phyloP scores from a whole-genome alignment of 2,888 invertebrate genomes.

The Melieria picta region DNA sequence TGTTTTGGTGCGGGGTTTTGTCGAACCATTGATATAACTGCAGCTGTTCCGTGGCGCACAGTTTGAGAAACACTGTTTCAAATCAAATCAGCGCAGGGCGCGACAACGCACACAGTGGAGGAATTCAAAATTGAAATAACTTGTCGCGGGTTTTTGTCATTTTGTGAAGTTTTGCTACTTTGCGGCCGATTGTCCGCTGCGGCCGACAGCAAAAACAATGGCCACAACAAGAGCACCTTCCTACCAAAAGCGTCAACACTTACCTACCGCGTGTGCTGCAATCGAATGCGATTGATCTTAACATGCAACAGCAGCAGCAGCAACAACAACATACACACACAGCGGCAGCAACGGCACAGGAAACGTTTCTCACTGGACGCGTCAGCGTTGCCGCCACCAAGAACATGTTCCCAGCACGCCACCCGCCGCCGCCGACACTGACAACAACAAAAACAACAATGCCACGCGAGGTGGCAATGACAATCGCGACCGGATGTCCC shows the following conservation, averaged over 20 bases:
- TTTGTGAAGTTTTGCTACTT: conserved; percentile 37
- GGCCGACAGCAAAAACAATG: conserved; percentile 10
- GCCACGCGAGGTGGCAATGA: conserved; percentile 58
- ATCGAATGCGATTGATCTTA: conserved; percentile 63
- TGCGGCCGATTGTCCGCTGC: background rate
- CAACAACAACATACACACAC: background rate
- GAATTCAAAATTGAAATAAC: conserved; percentile 62
- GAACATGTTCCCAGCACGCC: too few relatives aligned
- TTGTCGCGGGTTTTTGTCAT: conserved; percentile 43
- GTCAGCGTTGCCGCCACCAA: conserved; percentile 13
- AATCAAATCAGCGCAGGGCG: too few relatives aligned
- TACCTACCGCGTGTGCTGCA: conserved; percentile 63
- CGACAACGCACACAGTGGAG: conserved; percentile 23
- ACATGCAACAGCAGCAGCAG: conserved; percentile 1
- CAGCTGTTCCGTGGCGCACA: too few relatives aligned
- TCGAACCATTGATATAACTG: too few relatives aligned
- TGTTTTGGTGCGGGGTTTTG: too few relatives aligned
- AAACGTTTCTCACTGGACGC: conserved; percentile 24
- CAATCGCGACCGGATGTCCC: conserved; percentile 66
- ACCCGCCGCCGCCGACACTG: too few relatives aligned
- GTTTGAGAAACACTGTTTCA: too few relatives aligned
- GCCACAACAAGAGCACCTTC: background rate
- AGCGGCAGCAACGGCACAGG: conserved; percentile 13
- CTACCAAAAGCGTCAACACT: conserved; percentile 22
- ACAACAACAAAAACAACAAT: background rate